These are phyloP conservation scores for Ranitomeya variabilis DNA, from an alignment of 2,113 vertebrate species.

Conservation along the genomic window DNA sequence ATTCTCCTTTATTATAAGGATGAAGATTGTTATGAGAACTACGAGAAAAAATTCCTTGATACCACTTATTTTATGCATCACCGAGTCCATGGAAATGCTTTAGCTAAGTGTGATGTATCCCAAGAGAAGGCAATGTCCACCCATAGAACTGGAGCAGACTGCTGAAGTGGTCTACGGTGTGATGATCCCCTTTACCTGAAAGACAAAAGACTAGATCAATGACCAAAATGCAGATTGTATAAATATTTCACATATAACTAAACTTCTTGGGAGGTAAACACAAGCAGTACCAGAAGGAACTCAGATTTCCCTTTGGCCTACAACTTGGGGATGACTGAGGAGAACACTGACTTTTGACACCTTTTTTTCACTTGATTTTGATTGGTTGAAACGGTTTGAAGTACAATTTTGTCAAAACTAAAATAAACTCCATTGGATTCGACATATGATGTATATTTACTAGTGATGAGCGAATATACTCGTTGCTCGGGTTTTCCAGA, in stretches of 20 bases:
- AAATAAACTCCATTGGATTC: too few species aligned
- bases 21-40: conserved; percentile 18
- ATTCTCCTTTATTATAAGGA: not conserved
- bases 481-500: too few species aligned
- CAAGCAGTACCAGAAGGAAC: not conserved
- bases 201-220: not conserved
- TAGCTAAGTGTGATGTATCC: conserved; percentile 24
- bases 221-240: not conserved
- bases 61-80: not conserved
- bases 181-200: conserved; percentile 48
- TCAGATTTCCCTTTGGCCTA: not conserved
- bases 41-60: conserved; percentile 2
- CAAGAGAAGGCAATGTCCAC: conserved; percentile 47
- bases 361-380: too few species aligned
- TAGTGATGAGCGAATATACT: too few species aligned
- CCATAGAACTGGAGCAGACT: not conserved
- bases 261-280: not conserved
- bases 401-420: too few species aligned
- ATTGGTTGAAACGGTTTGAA: too few species aligned
- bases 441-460: too few species aligned
- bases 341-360: too few species aligned
- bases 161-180: conserved; percentile 15
- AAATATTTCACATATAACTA: not conserved
- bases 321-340: not conserved
- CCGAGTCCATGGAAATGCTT: conserved; percentile 21